Conservation (phyloP, 2,888 invertebrate genomes). For the Lomographa bimaculata region DNA sequence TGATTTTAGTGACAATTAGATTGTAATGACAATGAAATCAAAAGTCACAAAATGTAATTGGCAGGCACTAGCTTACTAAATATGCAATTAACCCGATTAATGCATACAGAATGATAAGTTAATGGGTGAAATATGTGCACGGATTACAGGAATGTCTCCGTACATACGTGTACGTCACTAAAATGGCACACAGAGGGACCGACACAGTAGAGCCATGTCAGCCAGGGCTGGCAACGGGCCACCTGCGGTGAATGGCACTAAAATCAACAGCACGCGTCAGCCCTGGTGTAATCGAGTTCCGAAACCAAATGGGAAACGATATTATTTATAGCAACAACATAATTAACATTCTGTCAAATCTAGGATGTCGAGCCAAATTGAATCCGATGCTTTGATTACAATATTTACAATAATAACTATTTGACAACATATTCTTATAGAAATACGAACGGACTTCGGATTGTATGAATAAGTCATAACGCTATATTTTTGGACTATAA, state of each 20-base stretch:
- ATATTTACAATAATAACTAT: too few species aligned
- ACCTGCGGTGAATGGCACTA: conserved; percentile 24
- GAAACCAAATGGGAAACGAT: conserved; percentile 23
- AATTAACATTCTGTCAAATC: conserved; percentile 28
- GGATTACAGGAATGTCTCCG: too few species aligned
- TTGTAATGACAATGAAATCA: conserved; percentile 23
- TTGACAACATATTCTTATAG: neutral
- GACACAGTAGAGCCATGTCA: too few species aligned
- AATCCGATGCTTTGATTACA: conserved; percentile 14
- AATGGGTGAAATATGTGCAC: too few species aligned
- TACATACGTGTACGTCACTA: conserved; percentile 31
- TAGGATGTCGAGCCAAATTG: conserved; percentile 21
- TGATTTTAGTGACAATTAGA: too few species aligned
- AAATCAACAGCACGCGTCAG: conserved; percentile 26
- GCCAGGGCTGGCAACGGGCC: conserved; percentile 36
- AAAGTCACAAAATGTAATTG: conserved; percentile 23
- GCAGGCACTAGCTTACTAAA: conserved; percentile 8
- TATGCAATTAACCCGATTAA: conserved; percentile 12
- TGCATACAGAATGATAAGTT: conserved; percentile 15
- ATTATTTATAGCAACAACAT: conserved; percentile 35
- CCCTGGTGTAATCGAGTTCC: conserved; percentile 20
- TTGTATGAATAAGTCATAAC: conserved; percentile 5
- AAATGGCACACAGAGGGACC: too few species aligned
- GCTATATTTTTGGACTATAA: conserved; percentile 6
- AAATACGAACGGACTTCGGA: neutral